Conservation (phyloP, 2,888 invertebrate genomes). For the Parnassius glacialis region DNA sequence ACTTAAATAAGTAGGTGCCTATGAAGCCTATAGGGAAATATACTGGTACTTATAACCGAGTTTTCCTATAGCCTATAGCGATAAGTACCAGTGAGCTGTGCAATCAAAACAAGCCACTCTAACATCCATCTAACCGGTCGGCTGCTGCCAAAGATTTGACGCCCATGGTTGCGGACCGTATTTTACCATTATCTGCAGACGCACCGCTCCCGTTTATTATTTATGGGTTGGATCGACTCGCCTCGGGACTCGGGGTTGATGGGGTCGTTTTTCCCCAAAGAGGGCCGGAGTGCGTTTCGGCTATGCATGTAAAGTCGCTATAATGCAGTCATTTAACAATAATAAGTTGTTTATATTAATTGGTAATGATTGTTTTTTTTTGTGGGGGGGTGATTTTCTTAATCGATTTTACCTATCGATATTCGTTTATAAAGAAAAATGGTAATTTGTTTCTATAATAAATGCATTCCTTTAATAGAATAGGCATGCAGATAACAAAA, state of each 20-base stretch:
- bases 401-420: too few species aligned
- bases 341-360: slow-evolving; percentile 1
- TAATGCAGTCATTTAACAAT: slow-evolving; percentile 7
- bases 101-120: slow-evolving; percentile 28
- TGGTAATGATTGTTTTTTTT: neutral
- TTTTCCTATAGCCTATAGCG: too few species aligned
- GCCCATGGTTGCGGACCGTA: slow-evolving; percentile 70
- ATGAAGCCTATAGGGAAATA: too few species aligned
- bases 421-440: too few species aligned
- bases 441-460: too few species aligned
- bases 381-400: neutral
- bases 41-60: too few species aligned
- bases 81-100: too few species aligned
- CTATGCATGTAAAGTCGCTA: slow-evolving; percentile 14
- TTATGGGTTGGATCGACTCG: slow-evolving; percentile 76
- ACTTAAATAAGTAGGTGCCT: too few species aligned
- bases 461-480: too few species aligned
- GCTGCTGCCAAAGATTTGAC: slow-evolving; percentile 72
- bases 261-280: slow-evolving; percentile 61
- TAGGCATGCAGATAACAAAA: too few species aligned
- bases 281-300: slow-evolving; percentile 45
- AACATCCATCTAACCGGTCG: slow-evolving; percentile 57
- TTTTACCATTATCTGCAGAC: slow-evolving; percentile 81
- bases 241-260: slow-evolving; percentile 64
- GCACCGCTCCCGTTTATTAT: slow-evolving; percentile 79